These are phyloP conservation scores for Dermatemys mawii DNA, from an alignment of 2,113 vertebrate species.

Conservation along the genomic window DNA sequence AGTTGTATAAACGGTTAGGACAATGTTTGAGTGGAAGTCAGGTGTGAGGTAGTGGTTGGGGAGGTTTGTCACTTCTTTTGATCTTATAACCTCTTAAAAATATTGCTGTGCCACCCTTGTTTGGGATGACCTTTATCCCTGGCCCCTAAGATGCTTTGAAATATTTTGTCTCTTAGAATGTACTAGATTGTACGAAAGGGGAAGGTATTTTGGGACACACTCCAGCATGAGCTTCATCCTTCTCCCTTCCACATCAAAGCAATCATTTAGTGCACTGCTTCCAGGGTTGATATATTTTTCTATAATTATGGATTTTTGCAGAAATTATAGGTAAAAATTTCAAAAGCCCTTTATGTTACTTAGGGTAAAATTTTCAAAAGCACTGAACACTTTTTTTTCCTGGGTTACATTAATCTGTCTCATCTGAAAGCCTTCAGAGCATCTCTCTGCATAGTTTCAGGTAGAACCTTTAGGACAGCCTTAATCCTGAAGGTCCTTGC, in stretches of 20 bases:
- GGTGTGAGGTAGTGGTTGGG: not conserved
- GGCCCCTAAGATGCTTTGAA: not conserved
- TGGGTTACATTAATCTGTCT: not conserved
- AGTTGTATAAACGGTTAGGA: not conserved
- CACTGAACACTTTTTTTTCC: not conserved
- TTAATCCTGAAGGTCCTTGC: not conserved
- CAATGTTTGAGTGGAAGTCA: not conserved
- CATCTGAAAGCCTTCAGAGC: not conserved
- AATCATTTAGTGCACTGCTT: not conserved
- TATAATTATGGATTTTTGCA: not conserved
- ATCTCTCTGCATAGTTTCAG: fast-evolving
- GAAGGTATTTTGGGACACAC: not conserved
- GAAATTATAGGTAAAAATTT: not conserved
- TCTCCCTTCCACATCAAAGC: not conserved
- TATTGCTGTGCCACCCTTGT: not conserved
- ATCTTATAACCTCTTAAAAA: not conserved
- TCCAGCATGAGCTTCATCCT: not conserved
- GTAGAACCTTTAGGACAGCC: not conserved
- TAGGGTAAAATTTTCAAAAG: not conserved
- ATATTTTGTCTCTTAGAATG: slow-evolving; percentile 20
- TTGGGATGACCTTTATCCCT: not conserved
- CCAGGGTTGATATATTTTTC: not conserved
- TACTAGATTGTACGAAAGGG: not conserved
- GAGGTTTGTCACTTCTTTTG: not conserved
- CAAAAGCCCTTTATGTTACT: not conserved